These are phyloP conservation scores for Palythoa caribaeorum DNA, from an alignment of 92 coral and sea anemone genomes.

Conservation along the genomic window DNA sequence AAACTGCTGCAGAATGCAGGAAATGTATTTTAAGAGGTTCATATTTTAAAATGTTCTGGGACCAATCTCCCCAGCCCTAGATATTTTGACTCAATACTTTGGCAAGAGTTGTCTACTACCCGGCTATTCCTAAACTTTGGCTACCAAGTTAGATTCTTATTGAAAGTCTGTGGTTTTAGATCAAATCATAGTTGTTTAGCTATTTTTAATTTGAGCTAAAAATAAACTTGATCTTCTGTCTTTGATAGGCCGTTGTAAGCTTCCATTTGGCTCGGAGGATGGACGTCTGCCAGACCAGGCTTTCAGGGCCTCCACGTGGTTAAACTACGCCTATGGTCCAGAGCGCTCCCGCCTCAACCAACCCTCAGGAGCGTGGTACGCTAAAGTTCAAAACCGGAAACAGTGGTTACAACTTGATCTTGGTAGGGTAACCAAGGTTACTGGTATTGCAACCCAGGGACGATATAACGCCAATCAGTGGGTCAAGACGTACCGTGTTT, in stretches of 20 bases:
- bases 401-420: constrained; percentile 74
- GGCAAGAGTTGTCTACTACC: no score
- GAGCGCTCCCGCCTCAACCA: constrained; percentile 81
- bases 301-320: constrained; percentile 66
- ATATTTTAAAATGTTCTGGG: no score
- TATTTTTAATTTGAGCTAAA: not conserved
- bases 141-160: no score
- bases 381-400: constrained; percentile 49
- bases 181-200: not conserved
- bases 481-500: constrained; percentile 62
- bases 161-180: no score
- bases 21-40: no score
- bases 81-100: no score
- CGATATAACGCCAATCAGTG: constrained; percentile 68
- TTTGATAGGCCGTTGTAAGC: constrained; percentile 66
- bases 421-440: constrained; percentile 62
- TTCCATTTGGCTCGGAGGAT: constrained; percentile 84
- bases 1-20: no score
- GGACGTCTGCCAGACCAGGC: constrained; percentile 68
- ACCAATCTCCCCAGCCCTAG: no score
- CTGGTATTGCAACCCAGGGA: constrained; percentile 88
- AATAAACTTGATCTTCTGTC: not conserved
- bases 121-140: no score
- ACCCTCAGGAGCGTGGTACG: constrained; percentile 79
- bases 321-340: constrained; percentile 81